Conservation (phyloP, 2,797 vertebrate species). For the Poecilia picta region DNA sequence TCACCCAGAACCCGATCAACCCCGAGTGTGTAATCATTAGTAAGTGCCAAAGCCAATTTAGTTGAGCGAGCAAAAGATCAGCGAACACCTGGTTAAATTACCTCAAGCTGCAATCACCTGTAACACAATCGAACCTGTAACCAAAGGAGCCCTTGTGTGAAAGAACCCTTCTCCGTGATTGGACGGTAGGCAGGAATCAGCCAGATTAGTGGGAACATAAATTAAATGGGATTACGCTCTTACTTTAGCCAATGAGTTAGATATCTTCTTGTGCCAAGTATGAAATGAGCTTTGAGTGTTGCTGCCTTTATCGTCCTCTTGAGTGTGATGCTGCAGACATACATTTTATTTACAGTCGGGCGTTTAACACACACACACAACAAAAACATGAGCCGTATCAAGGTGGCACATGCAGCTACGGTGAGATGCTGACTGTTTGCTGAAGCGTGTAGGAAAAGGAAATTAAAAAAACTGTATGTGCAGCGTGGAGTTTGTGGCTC, state of each 20-base stretch:
- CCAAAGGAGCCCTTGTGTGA: slow-evolving; percentile 56
- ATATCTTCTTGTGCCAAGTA: slow-evolving; percentile 87
- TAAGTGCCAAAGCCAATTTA: slow-evolving; percentile 47
- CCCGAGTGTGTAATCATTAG: slow-evolving; percentile 61
- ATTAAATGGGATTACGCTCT: slow-evolving; percentile 70
- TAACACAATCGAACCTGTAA: slow-evolving; percentile 63
- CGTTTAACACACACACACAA: slow-evolving; percentile 18
- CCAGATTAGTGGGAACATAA: slow-evolving; percentile 55
- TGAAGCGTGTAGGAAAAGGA: not conserved
- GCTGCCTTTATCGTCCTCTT: slow-evolving; percentile 83
- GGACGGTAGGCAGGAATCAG: slow-evolving; percentile 60
- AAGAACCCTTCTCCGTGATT: slow-evolving; percentile 56
- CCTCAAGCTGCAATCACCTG: slow-evolving; percentile 57
- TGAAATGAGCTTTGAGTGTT: slow-evolving; percentile 85
- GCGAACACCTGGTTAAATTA: slow-evolving; percentile 48
- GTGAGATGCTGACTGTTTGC: not conserved
- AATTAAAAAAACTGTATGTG: not conserved
- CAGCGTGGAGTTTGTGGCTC: not conserved
- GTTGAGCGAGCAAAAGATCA: slow-evolving; percentile 57
- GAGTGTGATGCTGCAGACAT: slow-evolving; percentile 83
- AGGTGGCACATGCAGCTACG: not conserved
- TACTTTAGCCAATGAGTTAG: slow-evolving; percentile 83
- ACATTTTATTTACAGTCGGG: slow-evolving; percentile 71
- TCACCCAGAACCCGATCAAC: slow-evolving; percentile 57
- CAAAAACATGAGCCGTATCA: slow-evolving; percentile 4